Conservation (phyloP, 2,888 invertebrate genomes). For the Augochlorella aurata region DNA sequence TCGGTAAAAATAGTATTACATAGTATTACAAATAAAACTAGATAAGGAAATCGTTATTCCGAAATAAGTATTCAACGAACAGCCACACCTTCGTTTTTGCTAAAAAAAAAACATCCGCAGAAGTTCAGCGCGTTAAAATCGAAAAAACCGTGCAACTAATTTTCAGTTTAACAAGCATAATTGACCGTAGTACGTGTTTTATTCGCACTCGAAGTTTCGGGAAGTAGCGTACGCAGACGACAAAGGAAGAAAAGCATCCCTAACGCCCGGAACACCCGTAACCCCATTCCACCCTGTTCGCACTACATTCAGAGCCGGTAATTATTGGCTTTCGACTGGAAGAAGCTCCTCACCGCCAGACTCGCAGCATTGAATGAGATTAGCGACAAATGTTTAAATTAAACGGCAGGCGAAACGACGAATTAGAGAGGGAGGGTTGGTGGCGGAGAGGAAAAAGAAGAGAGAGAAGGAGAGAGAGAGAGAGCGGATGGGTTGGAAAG, state of each 20-base stretch:
- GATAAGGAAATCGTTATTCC: too few relatives aligned
- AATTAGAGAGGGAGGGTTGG: background rate
- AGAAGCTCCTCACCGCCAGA: slow-evolving; percentile 33
- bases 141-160: background rate
- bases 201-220: background rate
- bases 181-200: background rate
- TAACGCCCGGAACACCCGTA: background rate
- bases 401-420: slow-evolving; percentile 34
- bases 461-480: too few relatives aligned
- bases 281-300: background rate
- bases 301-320: slow-evolving; percentile 50
- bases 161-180: background rate
- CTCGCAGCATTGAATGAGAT: slow-evolving; percentile 52
- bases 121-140: too few relatives aligned
- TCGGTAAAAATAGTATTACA: too few relatives aligned
- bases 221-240: background rate
- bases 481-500: slow-evolving; percentile 61
- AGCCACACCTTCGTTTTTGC: too few relatives aligned
- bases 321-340: slow-evolving; percentile 64
- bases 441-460: background rate
- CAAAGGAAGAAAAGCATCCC: slow-evolving; percentile 22
- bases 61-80: too few relatives aligned
- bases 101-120: too few relatives aligned
- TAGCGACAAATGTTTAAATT: slow-evolving; percentile 70
- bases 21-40: too few relatives aligned